A percentile compares a stretch with the other conserved stretches of the same genome.
phyloP scores from a whole-genome alignment of 2,113 vertebrate species.

The Nasalis larvatus region DNA sequence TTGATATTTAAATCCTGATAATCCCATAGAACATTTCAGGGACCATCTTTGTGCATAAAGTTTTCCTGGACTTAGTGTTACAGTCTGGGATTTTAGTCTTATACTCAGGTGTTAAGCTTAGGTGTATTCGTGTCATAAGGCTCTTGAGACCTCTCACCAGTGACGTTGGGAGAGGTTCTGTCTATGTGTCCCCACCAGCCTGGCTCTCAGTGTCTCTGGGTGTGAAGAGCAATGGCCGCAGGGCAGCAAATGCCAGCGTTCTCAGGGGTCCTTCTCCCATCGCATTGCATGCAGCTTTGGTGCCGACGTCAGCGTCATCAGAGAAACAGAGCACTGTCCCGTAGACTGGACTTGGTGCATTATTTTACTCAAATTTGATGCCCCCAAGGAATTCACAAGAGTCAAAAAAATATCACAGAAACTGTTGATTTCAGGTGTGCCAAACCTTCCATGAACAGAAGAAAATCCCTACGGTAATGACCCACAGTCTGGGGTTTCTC shows the following conservation, averaged over 20 bases:
- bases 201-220: not conserved
- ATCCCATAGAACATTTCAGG: accelerated
- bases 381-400: not conserved
- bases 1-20: accelerated
- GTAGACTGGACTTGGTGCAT: accelerated
- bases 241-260: not conserved
- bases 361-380: not conserved
- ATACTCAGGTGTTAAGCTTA: no score
- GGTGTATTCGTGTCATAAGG: accelerated
- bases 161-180: no score
- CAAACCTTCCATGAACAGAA: conserved; percentile 24
- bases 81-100: accelerated
- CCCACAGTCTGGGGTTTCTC: not conserved
- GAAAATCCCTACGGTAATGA: not conserved
- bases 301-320: no score
- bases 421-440: not conserved
- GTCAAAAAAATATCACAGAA: conserved; percentile 30
- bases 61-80: no score
- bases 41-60: accelerated
- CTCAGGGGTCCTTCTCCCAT: accelerated
- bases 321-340: accelerated
- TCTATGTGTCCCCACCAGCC: accelerated
- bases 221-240: not conserved
- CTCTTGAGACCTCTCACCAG: not conserved
- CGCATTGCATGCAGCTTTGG: accelerated